Percentiles rank a stretch among this genome's conserved stretches.
phyloP scores from a whole-genome alignment of 2,797 vertebrate genomes.

The Acrossocheilus fasciatus region DNA sequence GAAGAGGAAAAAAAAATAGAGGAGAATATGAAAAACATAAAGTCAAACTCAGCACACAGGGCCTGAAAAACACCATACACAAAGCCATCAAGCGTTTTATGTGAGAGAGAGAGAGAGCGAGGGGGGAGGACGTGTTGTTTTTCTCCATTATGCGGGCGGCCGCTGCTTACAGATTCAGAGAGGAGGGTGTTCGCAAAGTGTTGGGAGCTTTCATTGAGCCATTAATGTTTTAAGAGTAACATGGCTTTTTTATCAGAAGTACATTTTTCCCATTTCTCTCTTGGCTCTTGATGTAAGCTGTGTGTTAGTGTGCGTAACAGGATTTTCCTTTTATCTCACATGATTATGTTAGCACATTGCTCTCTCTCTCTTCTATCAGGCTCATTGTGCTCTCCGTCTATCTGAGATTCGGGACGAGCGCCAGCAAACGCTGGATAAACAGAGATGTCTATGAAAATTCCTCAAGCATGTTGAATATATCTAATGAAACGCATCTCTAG shows the following conservation, averaged over 20 bases:
- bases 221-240: conserved; percentile 84
- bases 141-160: conserved; percentile 69
- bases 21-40: conserved; percentile 74
- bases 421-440: conserved; percentile 17
- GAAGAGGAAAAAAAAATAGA: conserved; percentile 53
- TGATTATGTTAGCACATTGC: conserved; percentile 67
- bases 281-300: conserved; percentile 75
- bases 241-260: conserved; percentile 78
- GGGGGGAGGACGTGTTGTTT: conserved; percentile 68
- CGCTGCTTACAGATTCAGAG: conserved; percentile 73
- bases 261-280: conserved; percentile 76
- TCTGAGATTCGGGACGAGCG: conserved; percentile 25
- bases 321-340: conserved; percentile 82
- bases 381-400: conserved; percentile 36
- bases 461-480: not conserved
- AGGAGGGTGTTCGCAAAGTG: conserved; percentile 70
- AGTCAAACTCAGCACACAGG: conserved; percentile 63
- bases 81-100: conserved; percentile 47
- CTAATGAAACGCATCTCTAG: not conserved
- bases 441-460: conserved; percentile 28
- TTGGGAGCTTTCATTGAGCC: conserved; percentile 76
- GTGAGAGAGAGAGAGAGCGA: conserved; percentile 50
- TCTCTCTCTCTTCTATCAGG: conserved; percentile 44
- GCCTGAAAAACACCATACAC: conserved; percentile 57
- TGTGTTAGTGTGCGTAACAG: conserved; percentile 77